phyloP scores from a whole-genome alignment of 1,140 invertebrate genomes.

The Muscidifurax raptorellus region DNA sequence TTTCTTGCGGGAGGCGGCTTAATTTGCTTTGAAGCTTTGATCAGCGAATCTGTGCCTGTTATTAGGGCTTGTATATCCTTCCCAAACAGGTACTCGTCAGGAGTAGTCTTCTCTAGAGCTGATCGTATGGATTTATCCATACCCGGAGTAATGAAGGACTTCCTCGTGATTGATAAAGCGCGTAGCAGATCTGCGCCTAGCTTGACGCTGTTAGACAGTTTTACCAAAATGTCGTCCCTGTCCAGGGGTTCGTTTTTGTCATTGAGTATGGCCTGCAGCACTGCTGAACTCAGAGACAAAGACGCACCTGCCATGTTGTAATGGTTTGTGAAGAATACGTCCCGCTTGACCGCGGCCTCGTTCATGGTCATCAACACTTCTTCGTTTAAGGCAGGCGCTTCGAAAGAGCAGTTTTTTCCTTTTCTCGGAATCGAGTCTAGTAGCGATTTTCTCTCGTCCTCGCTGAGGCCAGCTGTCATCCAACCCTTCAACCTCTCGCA shows the following conservation, averaged over 20 bases:
- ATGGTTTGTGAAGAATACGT: background rate
- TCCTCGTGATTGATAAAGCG: constrained; percentile 26
- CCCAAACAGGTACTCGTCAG: constrained; percentile 44
- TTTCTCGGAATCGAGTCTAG: background rate
- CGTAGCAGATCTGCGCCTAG: constrained; percentile 25
- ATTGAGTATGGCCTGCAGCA: constrained; percentile 28
- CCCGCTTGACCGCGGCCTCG: constrained; percentile 28
- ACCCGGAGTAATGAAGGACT: constrained; percentile 40
- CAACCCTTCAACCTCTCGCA: background rate
- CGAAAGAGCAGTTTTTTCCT: background rate
- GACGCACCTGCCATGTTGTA: constrained; percentile 36
- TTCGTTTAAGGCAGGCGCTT: constrained; percentile 42
- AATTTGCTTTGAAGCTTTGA: background rate
- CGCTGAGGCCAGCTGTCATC: background rate
- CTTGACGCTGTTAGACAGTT: constrained; percentile 35
- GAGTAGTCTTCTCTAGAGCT: constrained; percentile 41
- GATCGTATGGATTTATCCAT: constrained; percentile 1
- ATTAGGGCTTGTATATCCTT: constrained; percentile 34
- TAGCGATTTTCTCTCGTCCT: background rate
- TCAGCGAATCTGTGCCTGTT: constrained; percentile 25
- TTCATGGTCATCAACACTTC: constrained; percentile 16
- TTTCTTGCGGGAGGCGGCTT: background rate
- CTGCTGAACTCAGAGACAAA: constrained; percentile 10
- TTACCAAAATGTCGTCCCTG: constrained; percentile 33
- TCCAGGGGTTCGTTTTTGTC: constrained; percentile 18